Evolutionary conservation across 2,888 invertebrate species (phyloP), one percentile per base, ranked within the genome.

Genomic region (Spisula subtruncata): DNA sequence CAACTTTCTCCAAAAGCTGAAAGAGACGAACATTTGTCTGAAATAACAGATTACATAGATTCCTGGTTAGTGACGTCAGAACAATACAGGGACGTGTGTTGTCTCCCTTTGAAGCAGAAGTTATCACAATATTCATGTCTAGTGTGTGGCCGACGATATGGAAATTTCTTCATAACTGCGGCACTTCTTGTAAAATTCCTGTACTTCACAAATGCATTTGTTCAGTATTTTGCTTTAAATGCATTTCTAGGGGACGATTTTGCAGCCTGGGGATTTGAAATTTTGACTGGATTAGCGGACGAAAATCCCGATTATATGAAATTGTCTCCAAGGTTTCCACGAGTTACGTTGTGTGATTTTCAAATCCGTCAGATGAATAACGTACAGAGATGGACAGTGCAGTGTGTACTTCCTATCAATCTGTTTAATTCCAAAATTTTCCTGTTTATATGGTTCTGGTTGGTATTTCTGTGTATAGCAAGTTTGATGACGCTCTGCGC

Each of bases 381-480:
- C 88, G 92, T 96, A 5, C 95, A 95, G 81, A 91, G 94, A 35
- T 95, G 94, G 94, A 95, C 95, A 8, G 95, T 96, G 10, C 96
- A 95, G 86, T 95, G 95, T 90, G 95, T 95, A 18, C 92, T 95
- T 79, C 95, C 96, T 12, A 95, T 96, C 83, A 96, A 96, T 89
- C 92, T 96, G 32, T 96, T 95, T 90, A 96, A 95, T 90, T 95
- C 95, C 89, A 96, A 96, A 91, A 95, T 96, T 83, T 96, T 96
- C 90, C 94, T 96, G n/a, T 95, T 96, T 89, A 92, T 96, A 46
- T 96, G 95, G 96, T 96, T 96, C 89, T 96, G 96, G 96, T 89
- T 95, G 29, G 94, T 95, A 1, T 89, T 96, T 12, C 92, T 96
- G 0, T 92, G 94, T 41, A 60, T 94, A 6, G 84, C 94, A 14